phyloP scores from a whole-genome alignment of 2,113 vertebrate genomes.

The Rhea pennata region DNA sequence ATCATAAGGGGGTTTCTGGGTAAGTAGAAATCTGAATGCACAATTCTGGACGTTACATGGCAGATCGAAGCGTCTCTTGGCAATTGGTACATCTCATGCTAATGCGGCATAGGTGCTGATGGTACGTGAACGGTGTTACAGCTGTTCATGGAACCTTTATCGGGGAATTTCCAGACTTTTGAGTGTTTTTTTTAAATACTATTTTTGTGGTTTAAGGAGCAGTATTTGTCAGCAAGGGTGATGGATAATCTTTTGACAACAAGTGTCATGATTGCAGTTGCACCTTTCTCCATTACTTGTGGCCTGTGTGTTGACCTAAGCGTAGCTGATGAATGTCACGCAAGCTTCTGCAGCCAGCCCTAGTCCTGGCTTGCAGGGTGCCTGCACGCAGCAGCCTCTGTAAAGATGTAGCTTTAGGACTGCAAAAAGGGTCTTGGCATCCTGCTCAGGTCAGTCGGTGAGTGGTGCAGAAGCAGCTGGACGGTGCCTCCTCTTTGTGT shows the following conservation, averaged over 20 bases:
- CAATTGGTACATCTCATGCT: rapidly evolving
- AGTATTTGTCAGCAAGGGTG: rapidly evolving
- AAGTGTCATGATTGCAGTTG: rapidly evolving
- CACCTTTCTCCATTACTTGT: background rate
- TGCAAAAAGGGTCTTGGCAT: rapidly evolving
- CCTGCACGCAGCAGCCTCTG: background rate
- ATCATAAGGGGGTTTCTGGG: background rate
- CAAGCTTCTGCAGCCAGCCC: background rate
- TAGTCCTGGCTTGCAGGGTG: background rate
- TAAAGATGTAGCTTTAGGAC: background rate
- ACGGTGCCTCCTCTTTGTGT: rapidly evolving
- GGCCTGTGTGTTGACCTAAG: background rate
- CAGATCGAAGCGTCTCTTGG: rapidly evolving
- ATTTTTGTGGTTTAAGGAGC: background rate
- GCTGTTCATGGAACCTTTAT: background rate
- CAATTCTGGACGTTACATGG: rapidly evolving
- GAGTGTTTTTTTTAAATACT: background rate
- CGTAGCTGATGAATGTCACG: background rate
- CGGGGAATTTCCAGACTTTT: background rate
- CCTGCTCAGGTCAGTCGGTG: rapidly evolving
- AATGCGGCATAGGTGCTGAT: rapidly evolving
- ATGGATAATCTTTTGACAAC: rapidly evolving
- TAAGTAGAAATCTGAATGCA: background rate
- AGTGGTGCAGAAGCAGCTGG: background rate
- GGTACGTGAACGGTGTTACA: rapidly evolving